A percentile compares a stretch with the other conserved stretches of the same genome.
phyloP scores from a whole-genome alignment of 2,888 invertebrate genomes.

The Galerucella pusilla region DNA sequence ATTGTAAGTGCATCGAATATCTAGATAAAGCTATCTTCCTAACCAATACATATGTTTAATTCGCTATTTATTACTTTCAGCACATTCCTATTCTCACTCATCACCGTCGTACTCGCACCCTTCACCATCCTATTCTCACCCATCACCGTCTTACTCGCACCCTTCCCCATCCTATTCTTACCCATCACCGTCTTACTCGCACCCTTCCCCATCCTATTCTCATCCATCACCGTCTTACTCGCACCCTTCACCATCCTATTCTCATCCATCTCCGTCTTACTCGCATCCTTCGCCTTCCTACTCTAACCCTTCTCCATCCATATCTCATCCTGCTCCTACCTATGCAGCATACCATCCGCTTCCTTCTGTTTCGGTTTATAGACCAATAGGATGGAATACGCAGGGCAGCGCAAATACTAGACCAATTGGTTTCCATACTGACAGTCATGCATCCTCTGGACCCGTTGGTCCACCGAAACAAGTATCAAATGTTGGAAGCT shows the following conservation, averaged over 20 bases:
- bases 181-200: constrained; percentile 26
- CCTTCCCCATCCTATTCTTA: no score
- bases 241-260: constrained; percentile 30
- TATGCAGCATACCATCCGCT: constrained; percentile 30
- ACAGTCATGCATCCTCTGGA: constrained; percentile 19
- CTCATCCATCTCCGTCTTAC: constrained; percentile 28
- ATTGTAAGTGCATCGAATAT: constrained; percentile 13
- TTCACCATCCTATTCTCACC: constrained; percentile 23
- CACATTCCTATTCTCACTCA: constrained; percentile 29
- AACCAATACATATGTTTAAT: no score
- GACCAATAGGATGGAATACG: constrained; percentile 32
- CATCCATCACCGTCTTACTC: constrained; percentile 36
- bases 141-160: constrained; percentile 23
- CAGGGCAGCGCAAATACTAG: constrained; percentile 21
- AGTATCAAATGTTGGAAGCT: constrained; percentile 25
- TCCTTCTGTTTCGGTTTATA: constrained; percentile 31
- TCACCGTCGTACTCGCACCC: constrained; percentile 30
- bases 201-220: constrained; percentile 36
- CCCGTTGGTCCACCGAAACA: constrained; percentile 39
- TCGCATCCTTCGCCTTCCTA: constrained; percentile 29
- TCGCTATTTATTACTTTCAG: constrained; percentile 19
- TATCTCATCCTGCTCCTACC: constrained; percentile 24
- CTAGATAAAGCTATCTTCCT: no score
- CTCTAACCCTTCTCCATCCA: constrained; percentile 29
- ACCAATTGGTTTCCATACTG: constrained; percentile 12